Evolutionary conservation across 2,113 vertebrate species (phyloP).

Genomic region (Actenoides hombroni): DNA sequence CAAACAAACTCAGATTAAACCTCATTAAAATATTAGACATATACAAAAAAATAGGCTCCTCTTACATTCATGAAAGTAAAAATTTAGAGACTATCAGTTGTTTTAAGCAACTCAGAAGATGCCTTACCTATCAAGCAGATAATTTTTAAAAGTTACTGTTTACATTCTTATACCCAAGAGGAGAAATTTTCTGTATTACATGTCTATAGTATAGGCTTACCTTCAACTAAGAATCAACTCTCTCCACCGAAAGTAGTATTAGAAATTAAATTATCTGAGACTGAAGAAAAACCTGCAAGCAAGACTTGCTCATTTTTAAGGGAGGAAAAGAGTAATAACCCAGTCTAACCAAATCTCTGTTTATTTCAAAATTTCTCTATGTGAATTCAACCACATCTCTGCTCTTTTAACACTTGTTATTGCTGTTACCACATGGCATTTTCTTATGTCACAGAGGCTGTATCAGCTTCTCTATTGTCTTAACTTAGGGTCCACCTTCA

Average conservation of each 20-base stretch:
- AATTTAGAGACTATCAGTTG: not conserved
- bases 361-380: not conserved
- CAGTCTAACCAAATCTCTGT: not conserved
- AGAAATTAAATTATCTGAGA: not conserved
- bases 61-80: not conserved
- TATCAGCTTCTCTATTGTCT: not conserved
- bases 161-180: not conserved
- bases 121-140: not conserved
- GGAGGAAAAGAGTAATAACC: not conserved
- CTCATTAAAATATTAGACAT: not conserved
- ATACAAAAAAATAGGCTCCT: not conserved
- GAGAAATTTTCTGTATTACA: not conserved
- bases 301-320: not conserved
- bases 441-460: not conserved
- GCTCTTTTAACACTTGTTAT: not conserved
- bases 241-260: not conserved
- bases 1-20: not conserved
- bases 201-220: not conserved
- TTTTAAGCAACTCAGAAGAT: not conserved
- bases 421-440: not conserved
- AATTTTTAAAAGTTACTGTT: not conserved
- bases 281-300: not conserved
- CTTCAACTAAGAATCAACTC: not conserved
- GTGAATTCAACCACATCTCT: not conserved
- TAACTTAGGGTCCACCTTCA: accelerated